phyloP scores from a whole-genome alignment of 2,888 invertebrate genomes.

The Endomychus coccineus region DNA sequence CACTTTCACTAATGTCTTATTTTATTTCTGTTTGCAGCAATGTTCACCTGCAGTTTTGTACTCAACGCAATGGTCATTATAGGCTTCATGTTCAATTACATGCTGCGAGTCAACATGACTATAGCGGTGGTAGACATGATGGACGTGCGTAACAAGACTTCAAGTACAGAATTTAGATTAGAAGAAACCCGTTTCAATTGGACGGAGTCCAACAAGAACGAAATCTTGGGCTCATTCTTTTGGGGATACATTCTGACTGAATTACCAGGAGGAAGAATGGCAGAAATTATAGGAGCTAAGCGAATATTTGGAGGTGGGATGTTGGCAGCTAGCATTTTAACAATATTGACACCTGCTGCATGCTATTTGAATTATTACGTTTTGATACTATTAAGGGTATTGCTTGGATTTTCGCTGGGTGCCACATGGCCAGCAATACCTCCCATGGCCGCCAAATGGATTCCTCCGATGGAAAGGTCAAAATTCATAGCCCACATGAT shows the following conservation, averaged over 20 bases:
- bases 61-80: constrained; percentile 77
- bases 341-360: constrained; percentile 71
- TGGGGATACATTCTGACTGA: constrained; percentile 90
- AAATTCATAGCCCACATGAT: constrained; percentile 91
- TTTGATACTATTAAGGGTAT: constrained; percentile 62
- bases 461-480: constrained; percentile 87
- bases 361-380: constrained; percentile 63
- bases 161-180: constrained; percentile 14
- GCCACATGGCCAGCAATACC: constrained; percentile 95
- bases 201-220: constrained; percentile 72
- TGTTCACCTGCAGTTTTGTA: constrained; percentile 77
- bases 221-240: constrained; percentile 80
- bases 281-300: constrained; percentile 75
- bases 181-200: constrained; percentile 57
- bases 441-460: constrained; percentile 89
- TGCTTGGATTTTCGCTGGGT: constrained; percentile 52
- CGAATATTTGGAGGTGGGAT: constrained; percentile 83
- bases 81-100: constrained; percentile 87
- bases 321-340: constrained; percentile 70
- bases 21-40: too few relatives aligned
- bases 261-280: constrained; percentile 78
- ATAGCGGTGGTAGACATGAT: constrained; percentile 84
- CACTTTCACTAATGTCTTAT: too few relatives aligned
- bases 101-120: constrained; percentile 77
- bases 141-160: constrained; percentile 30